Conservation (phyloP, 2,888 invertebrate genomes). For the Melangyna quadrimaculata region DNA sequence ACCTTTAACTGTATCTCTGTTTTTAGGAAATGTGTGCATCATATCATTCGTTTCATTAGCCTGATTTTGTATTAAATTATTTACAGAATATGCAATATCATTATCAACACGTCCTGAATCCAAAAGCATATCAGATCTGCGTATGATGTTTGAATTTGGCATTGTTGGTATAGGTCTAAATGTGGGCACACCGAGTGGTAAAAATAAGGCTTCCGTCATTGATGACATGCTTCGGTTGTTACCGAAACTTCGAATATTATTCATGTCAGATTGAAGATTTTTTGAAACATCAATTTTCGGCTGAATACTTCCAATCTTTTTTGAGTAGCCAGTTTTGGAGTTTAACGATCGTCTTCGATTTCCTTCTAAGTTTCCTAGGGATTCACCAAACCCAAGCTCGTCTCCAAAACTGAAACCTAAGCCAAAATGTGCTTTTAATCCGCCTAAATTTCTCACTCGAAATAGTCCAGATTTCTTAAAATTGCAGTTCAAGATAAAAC, state of each 20-base stretch:
- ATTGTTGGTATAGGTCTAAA: background rate
- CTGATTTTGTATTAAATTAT: background rate
- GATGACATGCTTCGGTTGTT: background rate
- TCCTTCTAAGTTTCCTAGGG: conserved; percentile 89
- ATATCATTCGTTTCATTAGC: background rate
- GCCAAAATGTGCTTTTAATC: conserved; percentile 93
- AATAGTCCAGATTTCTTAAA: conserved; percentile 95
- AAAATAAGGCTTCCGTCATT: background rate
- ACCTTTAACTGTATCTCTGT: too few relatives aligned
- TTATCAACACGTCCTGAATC: background rate
- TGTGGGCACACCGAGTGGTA: background rate
- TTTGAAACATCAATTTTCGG: background rate
- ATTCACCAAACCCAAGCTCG: conserved; percentile 92
- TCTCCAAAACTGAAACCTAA: conserved; percentile 91
- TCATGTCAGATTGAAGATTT: background rate
- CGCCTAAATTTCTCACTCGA: conserved; percentile 94
- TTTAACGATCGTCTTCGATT: conserved; percentile 86
- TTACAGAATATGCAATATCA: background rate
- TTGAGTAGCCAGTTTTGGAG: conserved; percentile 81
- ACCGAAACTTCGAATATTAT: background rate
- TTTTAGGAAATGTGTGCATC: too few relatives aligned
- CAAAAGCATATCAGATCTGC: background rate
- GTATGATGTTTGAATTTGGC: background rate
- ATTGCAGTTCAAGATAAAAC: conserved; percentile 94
- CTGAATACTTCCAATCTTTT: conserved; percentile 77